Conservation (phyloP, 1,140 invertebrate genomes). For the Bombus waltoni region DNA sequence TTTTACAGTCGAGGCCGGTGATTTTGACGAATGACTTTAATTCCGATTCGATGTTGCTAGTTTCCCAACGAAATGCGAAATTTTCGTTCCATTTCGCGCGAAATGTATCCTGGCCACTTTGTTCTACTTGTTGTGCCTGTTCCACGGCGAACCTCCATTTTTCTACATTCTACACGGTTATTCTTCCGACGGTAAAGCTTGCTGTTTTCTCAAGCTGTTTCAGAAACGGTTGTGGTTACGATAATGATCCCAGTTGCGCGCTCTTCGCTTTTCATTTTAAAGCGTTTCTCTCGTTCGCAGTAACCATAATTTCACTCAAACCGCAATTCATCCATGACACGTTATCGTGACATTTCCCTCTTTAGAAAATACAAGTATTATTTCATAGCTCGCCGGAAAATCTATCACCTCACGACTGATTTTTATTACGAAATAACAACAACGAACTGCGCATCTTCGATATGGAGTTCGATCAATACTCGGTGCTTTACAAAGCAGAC, state of each 20-base stretch:
- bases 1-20: not conserved
- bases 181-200: not conserved
- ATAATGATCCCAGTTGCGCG: conserved; percentile 33
- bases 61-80: not conserved
- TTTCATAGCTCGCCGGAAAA: too few species aligned
- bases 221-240: conserved; percentile 45
- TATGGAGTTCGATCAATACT: too few species aligned
- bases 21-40: conserved; percentile 40
- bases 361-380: not conserved
- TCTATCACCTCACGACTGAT: not conserved
- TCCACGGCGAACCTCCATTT: not conserved
- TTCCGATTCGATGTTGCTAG: not conserved
- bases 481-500: too few species aligned
- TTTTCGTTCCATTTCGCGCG: conserved; percentile 7
- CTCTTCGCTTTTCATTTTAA: conserved; percentile 20
- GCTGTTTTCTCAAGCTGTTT: conserved; percentile 34
- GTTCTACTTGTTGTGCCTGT: not conserved
- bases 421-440: too few species aligned
- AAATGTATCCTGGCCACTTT: not conserved
- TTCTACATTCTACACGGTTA: conserved; percentile 8
- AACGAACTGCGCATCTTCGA: too few species aligned
- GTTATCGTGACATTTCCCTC: not conserved
- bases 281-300: not conserved
- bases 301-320: conserved; percentile 30
- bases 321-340: conserved; percentile 16